These are phyloP conservation scores for Scaptomyza montana DNA, from an alignment of 1,140 invertebrate species.

Conservation along the genomic window DNA sequence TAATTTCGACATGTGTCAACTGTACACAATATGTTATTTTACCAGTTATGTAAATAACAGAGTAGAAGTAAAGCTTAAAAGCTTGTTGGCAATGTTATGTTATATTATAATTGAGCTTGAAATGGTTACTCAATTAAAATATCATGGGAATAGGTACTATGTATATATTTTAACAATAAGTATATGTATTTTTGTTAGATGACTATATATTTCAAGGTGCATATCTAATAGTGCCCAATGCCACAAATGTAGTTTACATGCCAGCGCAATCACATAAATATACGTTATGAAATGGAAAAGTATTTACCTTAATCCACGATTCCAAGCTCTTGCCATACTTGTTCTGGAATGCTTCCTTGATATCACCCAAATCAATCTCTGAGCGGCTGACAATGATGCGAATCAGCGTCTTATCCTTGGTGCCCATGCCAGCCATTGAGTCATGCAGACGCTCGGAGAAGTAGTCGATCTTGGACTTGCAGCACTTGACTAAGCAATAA, in stretches of 20 bases:
- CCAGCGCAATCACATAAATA: neutral
- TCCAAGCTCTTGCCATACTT: slow-evolving; percentile 93
- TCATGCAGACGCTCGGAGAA: slow-evolving; percentile 96
- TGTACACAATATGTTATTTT: slow-evolving; percentile 11
- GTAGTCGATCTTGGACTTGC: slow-evolving; percentile 95
- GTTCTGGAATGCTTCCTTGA: slow-evolving; percentile 94
- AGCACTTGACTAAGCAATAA: slow-evolving; percentile 89
- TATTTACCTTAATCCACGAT: slow-evolving; percentile 92
- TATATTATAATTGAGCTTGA: neutral
- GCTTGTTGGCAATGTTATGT: neutral
- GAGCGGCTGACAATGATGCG: slow-evolving; percentile 95
- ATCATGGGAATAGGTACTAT: neutral
- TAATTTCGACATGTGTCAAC: neutral
- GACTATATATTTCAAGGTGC: slow-evolving; percentile 7
- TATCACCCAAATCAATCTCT: slow-evolving; percentile 96
- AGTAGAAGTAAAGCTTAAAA: slow-evolving; percentile 11
- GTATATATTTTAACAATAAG: too few species aligned
- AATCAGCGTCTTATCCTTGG: slow-evolving; percentile 95
- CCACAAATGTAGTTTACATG: slow-evolving; percentile 19
- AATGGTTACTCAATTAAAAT: neutral
- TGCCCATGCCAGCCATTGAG: slow-evolving; percentile 95
- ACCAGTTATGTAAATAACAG: slow-evolving; percentile 5
- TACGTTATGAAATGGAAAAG: neutral
- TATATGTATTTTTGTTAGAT: neutral
- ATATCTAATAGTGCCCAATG: slow-evolving; percentile 19